Percentiles rank a stretch among this genome's conserved stretches.
Conservation (phyloP, 2,797 vertebrate genomes). For the Taenioides sp. region DNA sequence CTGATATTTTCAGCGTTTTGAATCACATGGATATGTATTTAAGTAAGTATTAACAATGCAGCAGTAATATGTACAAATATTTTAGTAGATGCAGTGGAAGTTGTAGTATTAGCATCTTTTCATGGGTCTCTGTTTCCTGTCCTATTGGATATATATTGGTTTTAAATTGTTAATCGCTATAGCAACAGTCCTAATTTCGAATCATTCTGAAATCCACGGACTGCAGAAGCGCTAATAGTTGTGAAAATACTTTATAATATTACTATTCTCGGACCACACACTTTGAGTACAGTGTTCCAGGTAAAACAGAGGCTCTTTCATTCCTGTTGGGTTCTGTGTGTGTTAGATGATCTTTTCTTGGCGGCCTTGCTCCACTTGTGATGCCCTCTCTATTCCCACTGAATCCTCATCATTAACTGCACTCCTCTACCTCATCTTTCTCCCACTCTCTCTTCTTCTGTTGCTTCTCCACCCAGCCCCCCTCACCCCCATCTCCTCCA, state of each 20-base stretch:
- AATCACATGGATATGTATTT: neutral
- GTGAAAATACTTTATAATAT: neutral
- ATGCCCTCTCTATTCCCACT: slow-evolving; percentile 33
- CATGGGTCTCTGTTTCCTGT: no score
- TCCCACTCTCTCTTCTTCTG: slow-evolving; percentile 8
- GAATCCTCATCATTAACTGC: slow-evolving; percentile 66
- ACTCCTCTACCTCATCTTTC: slow-evolving; percentile 49
- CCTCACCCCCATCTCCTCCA: slow-evolving; percentile 27
- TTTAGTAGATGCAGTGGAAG: neutral
- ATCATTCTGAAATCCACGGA: neutral
- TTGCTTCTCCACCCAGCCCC: slow-evolving; percentile 15
- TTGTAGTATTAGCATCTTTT: neutral
- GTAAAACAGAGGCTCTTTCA: slow-evolving; percentile 25
- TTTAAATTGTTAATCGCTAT: no score
- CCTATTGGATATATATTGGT: no score
- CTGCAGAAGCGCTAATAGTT: neutral
- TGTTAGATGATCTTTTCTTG: slow-evolving; percentile 57
- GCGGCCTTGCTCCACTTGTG: slow-evolving; percentile 50
- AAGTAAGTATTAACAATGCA: neutral
- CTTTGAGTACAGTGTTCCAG: slow-evolving; percentile 8
- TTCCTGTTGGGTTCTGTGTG: slow-evolving; percentile 25
- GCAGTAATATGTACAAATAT: neutral
- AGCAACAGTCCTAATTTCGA: no score
- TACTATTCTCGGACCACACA: no score
- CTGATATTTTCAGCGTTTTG: no score